Evolutionary conservation across 2,888 invertebrate species (phyloP), one percentile per base, ranked within the genome.

Genomic region (Leptinotarsa haldemani): DNA sequence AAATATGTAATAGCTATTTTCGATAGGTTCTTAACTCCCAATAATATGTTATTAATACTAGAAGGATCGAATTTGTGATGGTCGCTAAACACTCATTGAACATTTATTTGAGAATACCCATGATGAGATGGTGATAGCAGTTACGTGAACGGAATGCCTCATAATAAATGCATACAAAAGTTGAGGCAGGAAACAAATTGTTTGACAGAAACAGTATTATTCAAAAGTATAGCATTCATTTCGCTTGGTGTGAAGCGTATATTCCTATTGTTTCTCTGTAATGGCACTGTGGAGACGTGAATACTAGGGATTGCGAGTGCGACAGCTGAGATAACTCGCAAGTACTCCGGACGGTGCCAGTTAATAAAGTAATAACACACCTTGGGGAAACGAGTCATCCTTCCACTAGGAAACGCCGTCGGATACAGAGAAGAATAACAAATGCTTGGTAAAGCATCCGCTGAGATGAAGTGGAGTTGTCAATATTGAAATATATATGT

Each of bases 361-460:
- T 85, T 86, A 84, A 86, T 86, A 85, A 85, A 85, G 85, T 84
- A 85, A 85, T 85, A 85, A 85, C 82, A 83, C 83, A 85, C 84
- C 85, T 83, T 76, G 69, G 83, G 84, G 83, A 84, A 52, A 73
- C 73, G 66, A 74, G 74, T 75, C 69, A 71, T 75, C 76, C 77
- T 79, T 76, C 71, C 65, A 46, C 65, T 61, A 47, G 46, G 20
- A 50, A 52, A 65, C 18, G 58, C 47, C 46, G 61, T 53, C 52
- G 50, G 65, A 47, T 40, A 61, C 46, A 63, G 16, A 61, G 61
- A 40, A 56, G 50, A 61, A 66, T 73, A 73, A 73, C 70, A 63
- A 70, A 70, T 61, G 69, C 66, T 50, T 58, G 50, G 50, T 65
- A 48, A 30, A 58, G 69, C 66, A 58, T 22, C 18, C 22, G 20